Percentiles rank a stretch among this genome's conserved stretches.
Evolutionary conservation across 2,888 invertebrate species (phyloP).

Genomic region (Parnassius mnemosyne): DNA sequence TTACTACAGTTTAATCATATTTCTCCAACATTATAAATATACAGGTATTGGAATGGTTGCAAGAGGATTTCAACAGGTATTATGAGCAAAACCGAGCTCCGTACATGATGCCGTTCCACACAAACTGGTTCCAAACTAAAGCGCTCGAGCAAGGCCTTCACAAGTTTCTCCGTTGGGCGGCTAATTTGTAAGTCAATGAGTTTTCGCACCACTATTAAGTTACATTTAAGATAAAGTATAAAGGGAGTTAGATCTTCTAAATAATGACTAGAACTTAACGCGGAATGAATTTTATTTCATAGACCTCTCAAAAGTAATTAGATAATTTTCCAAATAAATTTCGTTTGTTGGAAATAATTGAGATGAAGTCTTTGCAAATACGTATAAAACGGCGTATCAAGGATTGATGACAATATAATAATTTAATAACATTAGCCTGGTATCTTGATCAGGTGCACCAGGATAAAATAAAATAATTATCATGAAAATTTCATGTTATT

Average conservation of each 20-base stretch:
- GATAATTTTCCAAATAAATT: no score
- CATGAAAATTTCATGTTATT: no score
- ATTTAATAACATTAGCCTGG: no score
- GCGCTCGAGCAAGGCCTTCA: constrained; percentile 90
- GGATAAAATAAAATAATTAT: no score
- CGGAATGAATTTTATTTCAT: not conserved
- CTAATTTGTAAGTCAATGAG: constrained; percentile 64
- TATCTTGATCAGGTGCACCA: no score
- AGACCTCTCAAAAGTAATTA: no score
- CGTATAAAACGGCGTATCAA: no score
- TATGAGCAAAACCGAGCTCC: constrained; percentile 94
- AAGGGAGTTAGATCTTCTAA: not conserved
- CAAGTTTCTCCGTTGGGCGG: constrained; percentile 91
- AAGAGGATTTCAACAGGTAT: constrained; percentile 91
- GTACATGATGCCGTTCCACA: constrained; percentile 97
- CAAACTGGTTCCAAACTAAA: constrained; percentile 97
- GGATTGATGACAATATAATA: no score
- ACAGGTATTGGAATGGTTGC: constrained; percentile 92
- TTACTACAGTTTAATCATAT: no score
- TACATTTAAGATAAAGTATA: not conserved
- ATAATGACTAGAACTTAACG: not conserved
- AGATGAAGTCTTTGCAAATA: no score
- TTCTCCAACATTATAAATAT: constrained; percentile 4
- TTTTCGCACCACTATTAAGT: constrained; percentile 6
- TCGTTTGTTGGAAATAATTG: no score